Base-by-base conservation (phyloP, 2,113 vertebrate genomes). In the Opisthocomus hoazin region DNA sequence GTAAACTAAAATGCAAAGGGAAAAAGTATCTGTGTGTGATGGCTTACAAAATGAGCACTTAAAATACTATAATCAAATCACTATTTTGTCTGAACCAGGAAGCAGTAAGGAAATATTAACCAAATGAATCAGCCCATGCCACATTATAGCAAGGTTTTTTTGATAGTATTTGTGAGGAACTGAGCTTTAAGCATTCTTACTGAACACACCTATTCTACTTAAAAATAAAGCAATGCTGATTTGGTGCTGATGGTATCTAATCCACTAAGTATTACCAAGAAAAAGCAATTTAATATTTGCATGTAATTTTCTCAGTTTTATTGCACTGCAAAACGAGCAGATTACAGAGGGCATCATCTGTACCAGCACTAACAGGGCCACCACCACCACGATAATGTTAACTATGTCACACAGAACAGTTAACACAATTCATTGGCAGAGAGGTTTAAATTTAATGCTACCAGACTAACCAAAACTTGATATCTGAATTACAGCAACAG, bases 1-100 rank as follows among this genome's bases (percentile, higher is more conserved):
- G 96, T 54, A 98, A 97, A 96, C 92, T 76, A 89, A 96, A 96
- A 96, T 96, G 93, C 96, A 91, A 95, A 93, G 64, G 70, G 32
- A 73, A 94, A 85, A 93, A 96, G 94, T 84, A 94, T 34, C 79
- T 64, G 10, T 36, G 68, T 61, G 76, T 89, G 93, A 95, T 78
- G 96, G 92, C 90, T 97, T 88, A 90, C 84, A 89, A 97, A 97
- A 91, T 39, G 80, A 88, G 92, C 56, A 79, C 68, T 94, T 92
- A 89, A 96, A 97, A 97, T 70, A 87, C 58, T 45, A 15, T 16
- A 63, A 88, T 90, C 29, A 19, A 63, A 88, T 90, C 29, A 19
- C 69, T 89, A 78, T 93, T 90, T 84, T 86, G 84, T 77, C 90
- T 87, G 70, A 94, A 76, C 7, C 23, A 93, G 70, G 82, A 97